Evolutionary conservation across 2,113 vertebrate species (phyloP), one percentile per base, ranked within the genome.

Genomic region (Xyrauchen texanus): DNA sequence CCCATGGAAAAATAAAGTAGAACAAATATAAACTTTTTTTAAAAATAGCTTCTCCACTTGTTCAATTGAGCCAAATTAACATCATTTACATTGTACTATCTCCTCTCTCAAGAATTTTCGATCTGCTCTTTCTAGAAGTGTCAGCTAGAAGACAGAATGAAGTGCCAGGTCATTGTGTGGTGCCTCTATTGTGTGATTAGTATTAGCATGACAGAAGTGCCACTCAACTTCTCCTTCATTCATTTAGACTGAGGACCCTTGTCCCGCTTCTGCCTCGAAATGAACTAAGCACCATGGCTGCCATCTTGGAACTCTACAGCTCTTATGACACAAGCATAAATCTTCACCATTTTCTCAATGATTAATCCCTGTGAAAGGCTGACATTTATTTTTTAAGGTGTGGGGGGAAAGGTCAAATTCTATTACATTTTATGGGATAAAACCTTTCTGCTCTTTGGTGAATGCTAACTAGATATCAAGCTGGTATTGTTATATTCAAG

Each of bases 151-250:
- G 52, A 65, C 49, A 66, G 96, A 96, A 96, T 96, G 95, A 96
- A 96, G 95, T 96, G 94, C 93, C 93, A 85, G 87, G 82, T 86
- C 94, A 97, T 97, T 96, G 95, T 96, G 90, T 91, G 82, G 86
- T 89, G 85, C 85, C 85, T 93, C 94, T 91, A 94, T 95, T 95
- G 93, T 95, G 93, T 93, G 93, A 93, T 95, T 94, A 93, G 90
- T 91, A 95, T 96, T 96, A 95, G 94, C 95, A 97, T 96, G 88
- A 97, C 93, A 95, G 95, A 96, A 95, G 95, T 94, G 94, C 94
- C 96, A 96, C 95, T 98, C 95, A 94, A 96, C 95, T 94, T 95
- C 94, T 94, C 91, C 89, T 93, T 94, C 92, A 93, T 94, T 96
- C 95, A 96, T 94, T 95, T 92, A 95, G 91, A 93, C 93, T 61